Evolutionary conservation across 2,797 vertebrate species (phyloP).

Genomic region (Microcaecilia unicolor): DNA sequence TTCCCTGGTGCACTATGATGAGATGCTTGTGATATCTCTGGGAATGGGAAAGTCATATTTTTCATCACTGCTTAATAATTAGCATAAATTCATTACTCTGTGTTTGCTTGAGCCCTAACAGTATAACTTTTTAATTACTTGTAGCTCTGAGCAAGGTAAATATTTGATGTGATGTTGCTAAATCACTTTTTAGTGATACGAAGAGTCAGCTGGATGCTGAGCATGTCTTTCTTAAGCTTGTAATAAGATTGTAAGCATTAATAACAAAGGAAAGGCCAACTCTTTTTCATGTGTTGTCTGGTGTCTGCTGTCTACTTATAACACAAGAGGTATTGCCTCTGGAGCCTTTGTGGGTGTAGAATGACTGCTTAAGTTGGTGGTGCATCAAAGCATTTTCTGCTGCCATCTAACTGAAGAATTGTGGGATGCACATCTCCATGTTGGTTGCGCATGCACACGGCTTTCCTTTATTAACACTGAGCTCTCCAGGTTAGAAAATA

Average conservation of each 20-base stretch:
- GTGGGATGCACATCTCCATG: too few species aligned
- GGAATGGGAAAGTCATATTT: constrained; percentile 23
- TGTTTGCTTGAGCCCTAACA: constrained; percentile 30
- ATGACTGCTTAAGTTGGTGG: too few species aligned
- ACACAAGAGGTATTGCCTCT: constrained; percentile 11
- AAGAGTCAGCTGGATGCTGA: constrained; percentile 9
- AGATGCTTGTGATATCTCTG: constrained; percentile 8
- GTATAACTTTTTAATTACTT: constrained; percentile 54
- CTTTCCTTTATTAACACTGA: too few species aligned
- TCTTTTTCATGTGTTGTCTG: constrained; percentile 15
- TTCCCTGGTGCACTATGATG: constrained; percentile 16
- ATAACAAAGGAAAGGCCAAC: constrained; percentile 36
- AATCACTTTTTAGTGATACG: constrained; percentile 31
- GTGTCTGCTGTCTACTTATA: constrained; percentile 25
- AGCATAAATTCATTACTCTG: constrained; percentile 44
- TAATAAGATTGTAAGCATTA: constrained; percentile 46
- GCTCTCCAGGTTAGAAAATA: constrained; percentile 37
- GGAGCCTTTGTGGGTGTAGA: constrained; percentile 32
- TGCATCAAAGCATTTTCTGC: too few species aligned
- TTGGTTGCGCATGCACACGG: too few species aligned
- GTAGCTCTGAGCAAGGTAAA: constrained; percentile 41
- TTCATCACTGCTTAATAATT: constrained; percentile 45
- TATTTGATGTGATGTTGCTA: constrained; percentile 39
- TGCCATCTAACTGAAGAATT: too few species aligned
- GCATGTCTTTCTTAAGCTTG: constrained; percentile 33